Base-by-base conservation (phyloP, 1,140 invertebrate genomes). In the Schmidtea mediterranea region DNA sequence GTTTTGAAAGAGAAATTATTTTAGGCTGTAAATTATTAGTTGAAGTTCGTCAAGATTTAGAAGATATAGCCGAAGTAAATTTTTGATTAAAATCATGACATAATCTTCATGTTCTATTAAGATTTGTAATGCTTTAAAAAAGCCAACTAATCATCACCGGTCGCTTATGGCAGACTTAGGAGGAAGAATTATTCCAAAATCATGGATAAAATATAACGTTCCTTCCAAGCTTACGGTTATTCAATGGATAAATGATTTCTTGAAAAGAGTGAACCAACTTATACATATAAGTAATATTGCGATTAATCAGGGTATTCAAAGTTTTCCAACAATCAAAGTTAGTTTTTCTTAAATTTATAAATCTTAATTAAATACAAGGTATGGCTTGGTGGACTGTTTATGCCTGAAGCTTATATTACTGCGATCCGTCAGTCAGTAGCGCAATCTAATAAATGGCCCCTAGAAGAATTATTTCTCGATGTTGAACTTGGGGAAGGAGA, bases 211-310 rank as follows among this genome's bases (percentile, higher is more conserved):
- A 22, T 98, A 97, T 63, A 89, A 80, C 0, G 80, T 94, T 36
- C 89, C 90, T 2, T 73, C 75, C 51, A 83, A 80, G 48, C 84
- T 86, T 58, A 97, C 87, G 1, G 87, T 95, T 32, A 90, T 89
- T 57, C 81, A 92, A 62, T 98, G 90, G 92, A 80, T 97, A 49
- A 89, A 82, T 6, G 92, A 98, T 69, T 95, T 98, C 63, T 82
- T 80, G 59, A 76, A 81, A 51, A 72, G 92, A 56, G 75, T 97
- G 22, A 78, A 80, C 56, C 90, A 98, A 62, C 61, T 94, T 38
- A 76, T 79, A 56, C 73, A 78, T 60, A 75, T 86, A 1, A 32
- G 21, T 46, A 21, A 49, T 6, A 12, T 5, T 12, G 46, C 38
- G 43, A 8, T 8, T 15, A 32, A 13, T 12, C 6, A 19, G 9